Percentiles rank a stretch among this genome's conserved stretches.
phyloP scores from a whole-genome alignment of 2,888 invertebrate species.

The Aporophyla lueneburgensis region DNA sequence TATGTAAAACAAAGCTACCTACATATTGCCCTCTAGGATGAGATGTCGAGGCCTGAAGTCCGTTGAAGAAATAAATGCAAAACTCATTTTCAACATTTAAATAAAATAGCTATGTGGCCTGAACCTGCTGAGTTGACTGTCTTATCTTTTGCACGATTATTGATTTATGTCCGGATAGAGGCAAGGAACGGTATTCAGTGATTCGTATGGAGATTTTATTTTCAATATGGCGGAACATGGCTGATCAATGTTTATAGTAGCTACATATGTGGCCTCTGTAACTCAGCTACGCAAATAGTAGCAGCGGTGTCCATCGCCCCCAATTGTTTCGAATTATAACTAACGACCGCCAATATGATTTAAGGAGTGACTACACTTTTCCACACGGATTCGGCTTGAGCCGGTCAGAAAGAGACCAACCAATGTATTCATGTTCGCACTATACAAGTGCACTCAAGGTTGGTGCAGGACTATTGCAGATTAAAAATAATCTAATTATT shows the following conservation, averaged over 20 bases:
- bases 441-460: too few relatives aligned
- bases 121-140: background rate
- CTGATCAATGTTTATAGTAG: background rate
- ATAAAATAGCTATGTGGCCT: background rate
- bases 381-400: too few relatives aligned
- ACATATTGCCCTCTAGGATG: background rate
- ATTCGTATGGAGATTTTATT: background rate
- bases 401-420: too few relatives aligned
- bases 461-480: too few relatives aligned
- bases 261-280: background rate
- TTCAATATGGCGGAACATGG: background rate
- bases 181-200: background rate
- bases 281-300: background rate
- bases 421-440: too few relatives aligned
- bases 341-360: background rate
- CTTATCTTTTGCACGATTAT: background rate
- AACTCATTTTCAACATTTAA: background rate
- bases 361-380: background rate
- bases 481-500: too few relatives aligned
- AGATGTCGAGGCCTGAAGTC: background rate
- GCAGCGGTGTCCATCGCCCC: conserved; percentile 10
- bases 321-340: background rate
- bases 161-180: background rate
- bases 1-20: background rate
- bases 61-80: background rate